Percentiles rank a stretch among this genome's conserved stretches.
Conservation (phyloP, 2,797 vertebrate species). For the Gallirallus australis region DNA sequence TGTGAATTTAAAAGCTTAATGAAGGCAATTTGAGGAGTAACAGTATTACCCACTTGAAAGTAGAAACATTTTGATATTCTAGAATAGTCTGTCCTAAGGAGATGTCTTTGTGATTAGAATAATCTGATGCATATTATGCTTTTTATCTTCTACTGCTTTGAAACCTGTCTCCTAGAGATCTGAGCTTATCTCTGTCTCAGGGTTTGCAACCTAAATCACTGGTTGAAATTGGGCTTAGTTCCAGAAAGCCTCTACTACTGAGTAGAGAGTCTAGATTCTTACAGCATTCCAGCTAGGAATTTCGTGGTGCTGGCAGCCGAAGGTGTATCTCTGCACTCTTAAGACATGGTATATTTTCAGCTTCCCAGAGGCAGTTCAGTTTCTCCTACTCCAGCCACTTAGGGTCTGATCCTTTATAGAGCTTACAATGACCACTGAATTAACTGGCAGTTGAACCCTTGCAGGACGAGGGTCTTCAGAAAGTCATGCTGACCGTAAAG, state of each 20-base stretch:
- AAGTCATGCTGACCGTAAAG: neutral
- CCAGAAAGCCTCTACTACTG: neutral
- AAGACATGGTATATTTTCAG: neutral
- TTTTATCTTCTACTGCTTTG: slow-evolving; percentile 1
- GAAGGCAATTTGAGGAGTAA: neutral
- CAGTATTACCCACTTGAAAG: neutral
- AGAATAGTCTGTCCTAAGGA: neutral
- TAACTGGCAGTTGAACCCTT: neutral
- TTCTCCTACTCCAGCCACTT: neutral
- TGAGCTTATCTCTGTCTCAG: neutral
- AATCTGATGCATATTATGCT: neutral
- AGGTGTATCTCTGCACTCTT: neutral
- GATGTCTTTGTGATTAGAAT: neutral
- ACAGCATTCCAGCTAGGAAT: neutral
- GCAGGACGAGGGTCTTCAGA: neutral
- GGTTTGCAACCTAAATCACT: neutral
- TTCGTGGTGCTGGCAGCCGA: neutral
- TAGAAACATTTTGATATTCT: neutral
- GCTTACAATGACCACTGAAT: neutral
- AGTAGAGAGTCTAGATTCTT: neutral
- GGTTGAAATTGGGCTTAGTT: neutral
- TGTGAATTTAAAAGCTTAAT: neutral
- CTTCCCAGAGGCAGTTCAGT: neutral
- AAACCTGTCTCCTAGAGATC: neutral
- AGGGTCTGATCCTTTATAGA: neutral